These are phyloP conservation scores for Tetheella fluctuosa DNA, from an alignment of 2,888 invertebrate species.

Conservation along the genomic window DNA sequence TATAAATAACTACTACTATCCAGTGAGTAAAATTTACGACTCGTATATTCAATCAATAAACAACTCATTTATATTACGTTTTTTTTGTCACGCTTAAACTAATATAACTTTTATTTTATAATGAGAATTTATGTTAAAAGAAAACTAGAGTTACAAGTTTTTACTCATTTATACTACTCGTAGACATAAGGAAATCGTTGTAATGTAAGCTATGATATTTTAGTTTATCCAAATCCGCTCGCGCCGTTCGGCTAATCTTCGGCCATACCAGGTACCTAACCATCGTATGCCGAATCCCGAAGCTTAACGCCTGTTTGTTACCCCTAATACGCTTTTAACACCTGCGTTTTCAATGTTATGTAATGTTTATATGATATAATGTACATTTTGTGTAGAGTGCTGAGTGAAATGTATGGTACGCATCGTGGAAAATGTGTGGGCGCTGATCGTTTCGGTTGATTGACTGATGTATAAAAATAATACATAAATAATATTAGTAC, in stretches of 20 bases:
- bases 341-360: conserved; percentile 73
- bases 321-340: conserved; percentile 79
- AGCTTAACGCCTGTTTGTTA: conserved; percentile 81
- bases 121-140: neutral
- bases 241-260: conserved; percentile 69
- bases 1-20: neutral
- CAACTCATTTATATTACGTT: neutral
- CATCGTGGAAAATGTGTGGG: conserved; percentile 32
- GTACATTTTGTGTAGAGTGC: conserved; percentile 59
- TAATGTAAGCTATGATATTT: conserved; percentile 56
- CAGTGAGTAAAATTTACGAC: neutral
- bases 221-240: conserved; percentile 55
- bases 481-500: conserved; percentile 12
- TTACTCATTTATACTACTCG: neutral
- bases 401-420: conserved; percentile 54
- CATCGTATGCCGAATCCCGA: conserved; percentile 70
- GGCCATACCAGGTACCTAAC: conserved; percentile 64
- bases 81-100: neutral
- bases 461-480: conserved; percentile 33
- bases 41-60: neutral
- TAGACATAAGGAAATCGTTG: neutral
- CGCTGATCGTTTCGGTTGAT: conserved; percentile 44
- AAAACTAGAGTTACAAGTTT: neutral
- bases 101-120: neutral
- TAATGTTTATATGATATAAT: conserved; percentile 63